A percentile compares a stretch with the other conserved stretches of the same genome.
Evolutionary conservation across 2,797 vertebrate species (phyloP).

Genomic region (Oceanodroma leucorhoa): DNA sequence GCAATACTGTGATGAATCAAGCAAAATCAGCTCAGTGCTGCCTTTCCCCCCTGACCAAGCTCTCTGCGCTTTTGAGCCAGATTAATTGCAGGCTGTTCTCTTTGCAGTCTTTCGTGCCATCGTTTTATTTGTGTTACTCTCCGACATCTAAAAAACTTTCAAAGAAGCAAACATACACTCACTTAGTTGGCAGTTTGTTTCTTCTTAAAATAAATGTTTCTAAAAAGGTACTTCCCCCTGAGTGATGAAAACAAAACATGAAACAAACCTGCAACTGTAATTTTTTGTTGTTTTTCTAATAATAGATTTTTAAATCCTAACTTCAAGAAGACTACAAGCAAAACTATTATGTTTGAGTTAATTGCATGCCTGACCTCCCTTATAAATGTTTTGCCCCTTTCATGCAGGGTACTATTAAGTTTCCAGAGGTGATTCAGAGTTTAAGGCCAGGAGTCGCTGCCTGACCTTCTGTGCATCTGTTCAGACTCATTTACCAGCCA

Average conservation of each 20-base stretch:
- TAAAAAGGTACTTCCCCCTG: background rate
- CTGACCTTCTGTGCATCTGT: background rate
- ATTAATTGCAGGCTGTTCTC: background rate
- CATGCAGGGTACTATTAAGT: background rate
- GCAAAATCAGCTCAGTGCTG: background rate
- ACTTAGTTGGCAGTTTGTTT: background rate
- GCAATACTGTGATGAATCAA: background rate
- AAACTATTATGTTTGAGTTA: background rate
- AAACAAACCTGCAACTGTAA: background rate
- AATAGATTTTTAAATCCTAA: background rate
- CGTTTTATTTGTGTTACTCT: slow-evolving; percentile 58
- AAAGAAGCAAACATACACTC: background rate
- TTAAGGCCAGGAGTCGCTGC: background rate
- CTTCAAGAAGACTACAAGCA: background rate
- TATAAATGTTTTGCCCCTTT: background rate
- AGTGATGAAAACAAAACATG: background rate
- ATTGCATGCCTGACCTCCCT: background rate
- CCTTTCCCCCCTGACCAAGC: background rate
- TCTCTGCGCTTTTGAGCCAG: background rate
- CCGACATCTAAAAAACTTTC: background rate
- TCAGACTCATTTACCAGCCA: background rate
- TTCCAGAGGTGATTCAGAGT: background rate
- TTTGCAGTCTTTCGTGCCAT: slow-evolving; percentile 42
- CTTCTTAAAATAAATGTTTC: background rate
- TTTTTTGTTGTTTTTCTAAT: background rate